phyloP scores from a whole-genome alignment of 2,113 vertebrate species.

The Corvus moneduloides region DNA sequence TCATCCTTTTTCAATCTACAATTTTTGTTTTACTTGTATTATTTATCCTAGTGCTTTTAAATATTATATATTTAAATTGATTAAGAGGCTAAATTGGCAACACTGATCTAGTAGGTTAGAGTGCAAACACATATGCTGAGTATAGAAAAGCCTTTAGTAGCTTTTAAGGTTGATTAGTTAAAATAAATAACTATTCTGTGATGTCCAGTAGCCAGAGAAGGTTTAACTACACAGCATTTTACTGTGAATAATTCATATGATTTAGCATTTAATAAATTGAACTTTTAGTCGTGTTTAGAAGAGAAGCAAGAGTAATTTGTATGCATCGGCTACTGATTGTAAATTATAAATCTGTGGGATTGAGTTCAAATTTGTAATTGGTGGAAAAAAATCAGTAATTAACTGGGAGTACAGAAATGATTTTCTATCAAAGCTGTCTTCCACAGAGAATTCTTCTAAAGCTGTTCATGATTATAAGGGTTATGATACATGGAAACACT shows the following conservation, averaged over 20 bases:
- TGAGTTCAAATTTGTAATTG: slow-evolving; percentile 72
- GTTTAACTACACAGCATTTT: slow-evolving; percentile 53
- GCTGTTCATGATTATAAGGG: slow-evolving; percentile 57
- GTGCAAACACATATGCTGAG: slow-evolving; percentile 46
- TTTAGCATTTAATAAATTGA: slow-evolving; percentile 63
- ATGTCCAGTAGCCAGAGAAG: slow-evolving; percentile 9
- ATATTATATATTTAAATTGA: slow-evolving; percentile 34
- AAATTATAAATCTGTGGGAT: slow-evolving; percentile 70
- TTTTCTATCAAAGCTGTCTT: slow-evolving; percentile 68
- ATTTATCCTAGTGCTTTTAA: slow-evolving; percentile 17
- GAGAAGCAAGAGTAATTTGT: slow-evolving; percentile 58
- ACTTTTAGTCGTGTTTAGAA: slow-evolving; percentile 57
- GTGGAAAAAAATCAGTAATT: slow-evolving; percentile 65
- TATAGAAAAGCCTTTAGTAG: slow-evolving; percentile 31
- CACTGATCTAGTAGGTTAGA: slow-evolving; percentile 43
- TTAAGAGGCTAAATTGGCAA: slow-evolving; percentile 8
- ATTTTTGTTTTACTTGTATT: slow-evolving; percentile 17
- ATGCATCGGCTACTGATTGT: slow-evolving; percentile 62
- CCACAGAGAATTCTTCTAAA: slow-evolving; percentile 62
- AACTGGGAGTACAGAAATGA: slow-evolving; percentile 62
- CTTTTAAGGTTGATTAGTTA: slow-evolving; percentile 52
- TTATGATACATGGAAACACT: slow-evolving; percentile 57
- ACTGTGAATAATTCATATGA: slow-evolving; percentile 43
- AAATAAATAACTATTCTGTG: slow-evolving; percentile 56
- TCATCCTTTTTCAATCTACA: neutral